phyloP scores from a whole-genome alignment of 2,888 invertebrate species.

The Cremastobaeus sp. region DNA sequence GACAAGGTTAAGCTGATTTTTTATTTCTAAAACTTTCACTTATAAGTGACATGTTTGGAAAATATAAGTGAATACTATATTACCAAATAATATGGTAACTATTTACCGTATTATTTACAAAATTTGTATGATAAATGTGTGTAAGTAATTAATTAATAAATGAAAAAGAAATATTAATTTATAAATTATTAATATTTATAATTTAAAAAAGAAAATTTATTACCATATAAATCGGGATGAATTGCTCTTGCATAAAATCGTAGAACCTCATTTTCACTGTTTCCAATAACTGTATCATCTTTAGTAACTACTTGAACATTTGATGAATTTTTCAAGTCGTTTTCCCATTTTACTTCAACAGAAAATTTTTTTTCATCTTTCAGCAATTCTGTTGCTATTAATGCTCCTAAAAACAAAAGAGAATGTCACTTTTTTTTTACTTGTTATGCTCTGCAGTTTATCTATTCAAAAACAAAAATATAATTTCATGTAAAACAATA shows the following conservation, averaged over 20 bases:
- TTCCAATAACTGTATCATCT: constrained; percentile 66
- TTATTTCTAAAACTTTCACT: no score
- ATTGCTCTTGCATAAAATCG: constrained; percentile 73
- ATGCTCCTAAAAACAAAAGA: constrained; percentile 48
- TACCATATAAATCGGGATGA: constrained; percentile 71
- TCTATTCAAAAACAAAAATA: no score
- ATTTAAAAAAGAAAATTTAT: neutral
- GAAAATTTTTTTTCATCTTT: constrained; percentile 62
- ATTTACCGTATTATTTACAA: no score
- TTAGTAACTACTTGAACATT: constrained; percentile 64
- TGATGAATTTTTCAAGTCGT: constrained; percentile 65
- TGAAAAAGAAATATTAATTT: neutral
- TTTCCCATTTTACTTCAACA: constrained; percentile 66
- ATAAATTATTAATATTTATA: neutral
- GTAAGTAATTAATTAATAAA: neutral
- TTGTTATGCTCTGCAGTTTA: no score
- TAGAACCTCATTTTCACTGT: constrained; percentile 67
- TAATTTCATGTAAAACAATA: no score
- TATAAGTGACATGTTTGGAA: no score
- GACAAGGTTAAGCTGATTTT: no score
- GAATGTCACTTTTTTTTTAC: neutral
- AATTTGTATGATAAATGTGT: neutral
- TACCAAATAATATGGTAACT: no score
- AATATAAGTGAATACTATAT: no score
- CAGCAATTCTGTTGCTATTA: constrained; percentile 68